A percentile compares a stretch with the other conserved stretches of the same genome.
These are phyloP conservation scores for Coecobrya sp. DNA, from an alignment of 2,888 invertebrate genomes.

Conservation along the genomic window DNA sequence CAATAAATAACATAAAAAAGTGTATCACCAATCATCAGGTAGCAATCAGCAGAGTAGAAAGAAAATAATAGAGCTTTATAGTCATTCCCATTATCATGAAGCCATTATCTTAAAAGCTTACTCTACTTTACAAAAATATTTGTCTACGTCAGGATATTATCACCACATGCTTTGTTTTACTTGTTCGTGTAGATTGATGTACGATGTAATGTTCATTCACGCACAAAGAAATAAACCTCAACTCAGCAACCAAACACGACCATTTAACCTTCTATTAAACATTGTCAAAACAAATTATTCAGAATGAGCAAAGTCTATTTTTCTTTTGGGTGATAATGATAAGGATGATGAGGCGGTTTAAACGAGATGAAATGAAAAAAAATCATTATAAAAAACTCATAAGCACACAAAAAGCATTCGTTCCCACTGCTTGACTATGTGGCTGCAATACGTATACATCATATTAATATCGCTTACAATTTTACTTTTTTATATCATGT, in stretches of 20 bases:
- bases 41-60: constrained; percentile 44
- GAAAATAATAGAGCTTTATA: constrained; percentile 17
- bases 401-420: no score
- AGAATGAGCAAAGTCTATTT: not conserved
- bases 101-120: constrained; percentile 72
- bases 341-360: constrained; percentile 36
- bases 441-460: not conserved
- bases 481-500: constrained; percentile 2
- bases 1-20: constrained; percentile 37
- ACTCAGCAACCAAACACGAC: not conserved
- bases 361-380: constrained; percentile 2
- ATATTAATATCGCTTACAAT: constrained; percentile 25
- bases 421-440: not conserved
- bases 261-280: constrained; percentile 19
- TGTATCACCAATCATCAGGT: constrained; percentile 60
- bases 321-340: not conserved
- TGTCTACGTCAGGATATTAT: constrained; percentile 12
- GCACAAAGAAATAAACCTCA: constrained; percentile 11
- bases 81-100: constrained; percentile 51
- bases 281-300: constrained; percentile 55
- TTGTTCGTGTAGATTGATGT: not conserved
- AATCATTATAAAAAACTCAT: constrained; percentile 4
- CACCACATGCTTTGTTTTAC: constrained; percentile 5
- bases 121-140: constrained; percentile 44
- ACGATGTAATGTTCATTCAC: no score